Percentiles rank a stretch among this genome's conserved stretches.
Evolutionary conservation across 2,797 vertebrate species (phyloP).

Genomic region (Monodelphis domestica): DNA sequence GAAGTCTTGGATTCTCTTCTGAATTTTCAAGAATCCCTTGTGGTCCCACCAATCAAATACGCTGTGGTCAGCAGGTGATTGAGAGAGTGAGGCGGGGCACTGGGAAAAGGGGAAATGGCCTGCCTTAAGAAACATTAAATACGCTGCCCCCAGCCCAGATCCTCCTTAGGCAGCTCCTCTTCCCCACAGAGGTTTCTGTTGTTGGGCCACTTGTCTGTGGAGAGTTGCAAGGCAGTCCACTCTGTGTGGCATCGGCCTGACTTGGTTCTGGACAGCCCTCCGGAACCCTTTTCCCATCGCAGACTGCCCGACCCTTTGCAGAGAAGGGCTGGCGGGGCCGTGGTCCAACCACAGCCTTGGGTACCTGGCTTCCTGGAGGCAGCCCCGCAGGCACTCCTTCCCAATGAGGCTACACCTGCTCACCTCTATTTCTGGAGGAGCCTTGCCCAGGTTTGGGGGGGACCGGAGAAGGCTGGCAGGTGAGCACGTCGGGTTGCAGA

Average conservation of each 20-base stretch:
- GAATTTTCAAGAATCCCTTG: constrained; percentile 36
- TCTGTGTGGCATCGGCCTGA: background rate
- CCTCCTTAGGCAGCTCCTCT: background rate
- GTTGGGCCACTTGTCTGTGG: background rate
- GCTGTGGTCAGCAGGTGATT: constrained; percentile 77
- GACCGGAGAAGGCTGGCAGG: constrained; percentile 70
- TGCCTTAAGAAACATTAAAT: background rate
- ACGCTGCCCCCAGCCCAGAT: background rate
- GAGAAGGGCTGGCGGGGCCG: background rate
- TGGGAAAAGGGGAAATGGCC: constrained; percentile 73
- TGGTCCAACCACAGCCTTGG: background rate
- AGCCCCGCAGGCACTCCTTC: background rate
- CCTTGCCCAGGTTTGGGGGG: constrained; percentile 52
- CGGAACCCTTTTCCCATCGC: background rate
- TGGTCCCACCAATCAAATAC: constrained; percentile 48
- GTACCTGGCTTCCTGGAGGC: background rate
- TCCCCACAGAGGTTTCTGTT: constrained; percentile 3
- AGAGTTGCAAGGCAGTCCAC: background rate
- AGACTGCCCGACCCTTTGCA: background rate
- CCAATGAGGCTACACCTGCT: constrained; percentile 71
- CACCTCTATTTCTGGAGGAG: constrained; percentile 54
- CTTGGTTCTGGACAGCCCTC: background rate
- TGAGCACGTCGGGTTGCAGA: constrained; percentile 31
- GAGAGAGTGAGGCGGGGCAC: constrained; percentile 56
- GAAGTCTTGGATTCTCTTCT: background rate